phyloP scores from a whole-genome alignment of 2,888 invertebrate species.

The Tinea pellionella region DNA sequence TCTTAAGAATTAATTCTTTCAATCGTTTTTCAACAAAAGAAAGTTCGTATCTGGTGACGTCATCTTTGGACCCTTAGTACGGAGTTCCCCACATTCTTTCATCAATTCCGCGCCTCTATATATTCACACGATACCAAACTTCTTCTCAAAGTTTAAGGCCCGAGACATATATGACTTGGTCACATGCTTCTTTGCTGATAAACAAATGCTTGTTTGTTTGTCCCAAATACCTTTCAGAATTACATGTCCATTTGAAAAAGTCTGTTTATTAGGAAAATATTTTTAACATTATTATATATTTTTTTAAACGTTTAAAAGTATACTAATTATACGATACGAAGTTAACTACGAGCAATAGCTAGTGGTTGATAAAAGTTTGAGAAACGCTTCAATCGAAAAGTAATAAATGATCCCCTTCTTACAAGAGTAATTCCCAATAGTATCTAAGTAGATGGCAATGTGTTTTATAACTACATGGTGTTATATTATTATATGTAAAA shows the following conservation, averaged over 20 bases:
- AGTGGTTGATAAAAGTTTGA: too few species aligned
- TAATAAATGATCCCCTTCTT: slow-evolving; percentile 67
- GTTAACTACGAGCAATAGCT: too few species aligned
- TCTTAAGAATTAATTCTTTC: neutral
- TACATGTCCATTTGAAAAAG: too few species aligned
- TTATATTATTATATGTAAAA: slow-evolving; percentile 17
- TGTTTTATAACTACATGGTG: slow-evolving; percentile 45
- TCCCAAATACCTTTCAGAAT: too few species aligned
- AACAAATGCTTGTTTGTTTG: too few species aligned
- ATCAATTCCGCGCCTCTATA: slow-evolving; percentile 51
- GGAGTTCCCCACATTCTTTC: slow-evolving; percentile 42
- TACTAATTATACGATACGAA: too few species aligned
- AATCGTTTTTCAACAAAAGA: slow-evolving; percentile 6
- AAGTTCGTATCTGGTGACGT: slow-evolving; percentile 33
- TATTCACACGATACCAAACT: slow-evolving; percentile 50
- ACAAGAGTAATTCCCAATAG: slow-evolving; percentile 58
- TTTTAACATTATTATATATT: too few species aligned
- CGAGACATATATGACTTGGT: neutral
- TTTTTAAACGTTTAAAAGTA: too few species aligned
- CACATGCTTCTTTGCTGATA: too few species aligned
- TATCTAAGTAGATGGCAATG: slow-evolving; percentile 52
- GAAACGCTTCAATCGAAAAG: slow-evolving; percentile 30
- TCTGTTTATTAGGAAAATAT: too few species aligned
- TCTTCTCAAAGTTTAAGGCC: slow-evolving; percentile 36
- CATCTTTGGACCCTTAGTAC: slow-evolving; percentile 31